A percentile compares a stretch with the other conserved stretches of the same genome.
phyloP scores from a whole-genome alignment of 1,140 invertebrate genomes.

The Rhagoletis zephyria region DNA sequence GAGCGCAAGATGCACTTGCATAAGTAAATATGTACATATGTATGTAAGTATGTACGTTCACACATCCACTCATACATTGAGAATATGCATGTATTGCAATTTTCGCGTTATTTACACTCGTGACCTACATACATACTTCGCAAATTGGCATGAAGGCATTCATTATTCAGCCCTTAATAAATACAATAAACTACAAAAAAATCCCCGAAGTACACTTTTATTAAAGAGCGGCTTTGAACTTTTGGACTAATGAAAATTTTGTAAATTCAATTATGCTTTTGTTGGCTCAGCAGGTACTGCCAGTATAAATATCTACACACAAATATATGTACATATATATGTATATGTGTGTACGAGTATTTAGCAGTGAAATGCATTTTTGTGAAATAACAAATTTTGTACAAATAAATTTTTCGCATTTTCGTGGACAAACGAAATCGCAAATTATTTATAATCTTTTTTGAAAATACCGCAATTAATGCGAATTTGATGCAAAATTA shows the following conservation, averaged over 20 bases:
- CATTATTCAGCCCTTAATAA: not conserved
- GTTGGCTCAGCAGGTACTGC: not conserved
- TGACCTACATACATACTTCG: not conserved
- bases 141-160: not conserved
- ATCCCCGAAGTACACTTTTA: not conserved
- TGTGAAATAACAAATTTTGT: too few relatives aligned
- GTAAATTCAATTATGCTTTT: not conserved
- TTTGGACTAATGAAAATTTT: not conserved
- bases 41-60: too few relatives aligned
- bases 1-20: not conserved
- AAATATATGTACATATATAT: too few relatives aligned
- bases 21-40: too few relatives aligned
- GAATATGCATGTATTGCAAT: too few relatives aligned
- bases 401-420: too few relatives aligned
- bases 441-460: not conserved
- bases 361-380: too few relatives aligned
- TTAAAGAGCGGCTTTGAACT: not conserved
- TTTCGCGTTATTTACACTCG: not conserved
- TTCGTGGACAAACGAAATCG: too few relatives aligned
- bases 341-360: too few relatives aligned
- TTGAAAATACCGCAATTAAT: not conserved
- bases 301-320: not conserved
- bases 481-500: not conserved
- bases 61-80: too few relatives aligned
- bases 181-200: not conserved